Base-by-base conservation (phyloP, 2,888 invertebrate genomes). In the Villa cingulata region DNA sequence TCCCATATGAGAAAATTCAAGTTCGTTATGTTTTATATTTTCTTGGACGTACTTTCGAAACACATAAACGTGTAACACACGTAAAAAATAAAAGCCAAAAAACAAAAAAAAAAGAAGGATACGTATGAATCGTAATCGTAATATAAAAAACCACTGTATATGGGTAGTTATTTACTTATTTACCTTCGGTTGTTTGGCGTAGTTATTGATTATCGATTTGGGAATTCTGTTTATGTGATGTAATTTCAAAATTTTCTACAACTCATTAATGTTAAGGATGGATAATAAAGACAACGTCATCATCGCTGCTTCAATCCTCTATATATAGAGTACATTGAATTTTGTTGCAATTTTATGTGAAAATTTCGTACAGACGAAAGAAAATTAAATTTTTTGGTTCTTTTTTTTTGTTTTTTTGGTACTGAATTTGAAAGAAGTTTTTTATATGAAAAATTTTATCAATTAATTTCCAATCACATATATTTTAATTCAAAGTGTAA, bases 181-280 rank as follows among this genome's bases (percentile, higher is more conserved):
- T 32, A 32, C 29, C 29, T 32, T 23, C 7, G 23, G 23, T 6
- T 6, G 23, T 23, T 6, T 32, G 12, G 29, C 3, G 29, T 32
- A 15, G 47, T 53, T 66, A 66, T 65, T 65, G 66, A 65, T 66
- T 65, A 66, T 63, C 65, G 63, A 66, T 65, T 65, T 64, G 66
- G 65, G 65, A 65, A 61, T 64, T 60, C 47, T 49, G 37, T 41
- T 41, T 43, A 43, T 56, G 52, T 50, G 54, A 59, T 55, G 57
- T 59, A 59, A 60, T 60, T 62, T 62, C 59, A 14, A 5, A n/a
- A 34, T 34, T 14, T 42, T 32, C 10, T 32, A 32, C 12, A 32
- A 32, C 29, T 32, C 29, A 32, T 32, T 32, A 32, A 12, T 32
- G 29, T 32, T 6, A 32, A 32, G 29, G 29, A 32, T 32, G 29